phyloP scores from a whole-genome alignment of 2,797 vertebrate species.

The Halcyon leucocephala region DNA sequence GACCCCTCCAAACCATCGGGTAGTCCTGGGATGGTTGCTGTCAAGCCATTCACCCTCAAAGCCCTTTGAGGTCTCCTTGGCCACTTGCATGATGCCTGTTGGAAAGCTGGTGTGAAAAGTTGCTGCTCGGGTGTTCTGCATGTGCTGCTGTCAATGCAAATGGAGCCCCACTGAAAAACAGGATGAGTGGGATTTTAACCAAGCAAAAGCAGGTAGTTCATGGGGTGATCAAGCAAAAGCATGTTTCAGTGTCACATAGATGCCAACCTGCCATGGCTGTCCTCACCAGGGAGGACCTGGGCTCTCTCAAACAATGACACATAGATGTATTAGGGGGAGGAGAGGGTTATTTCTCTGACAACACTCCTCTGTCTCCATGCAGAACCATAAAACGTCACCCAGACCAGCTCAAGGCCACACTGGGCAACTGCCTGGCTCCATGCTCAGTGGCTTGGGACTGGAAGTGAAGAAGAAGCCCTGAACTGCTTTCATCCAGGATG shows the following conservation, averaged over 20 bases:
- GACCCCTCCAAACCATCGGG: not conserved
- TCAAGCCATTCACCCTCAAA: not conserved
- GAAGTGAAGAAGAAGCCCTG: not conserved
- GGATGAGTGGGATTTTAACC: not conserved
- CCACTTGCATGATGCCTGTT: not conserved
- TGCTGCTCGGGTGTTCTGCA: not conserved
- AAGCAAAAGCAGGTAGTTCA: not conserved
- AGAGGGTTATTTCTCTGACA: not conserved
- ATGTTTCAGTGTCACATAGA: accelerated
- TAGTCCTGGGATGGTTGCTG: not conserved
- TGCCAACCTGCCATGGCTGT: accelerated
- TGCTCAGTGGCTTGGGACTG: not conserved
- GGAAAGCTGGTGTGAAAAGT: not conserved
- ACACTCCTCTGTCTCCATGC: not conserved
- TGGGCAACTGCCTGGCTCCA: not conserved
- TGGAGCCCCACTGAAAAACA: not conserved
- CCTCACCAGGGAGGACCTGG: not conserved
- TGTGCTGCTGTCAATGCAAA: not conserved
- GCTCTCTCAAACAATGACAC: not conserved
- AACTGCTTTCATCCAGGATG: not conserved
- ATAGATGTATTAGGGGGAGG: not conserved
- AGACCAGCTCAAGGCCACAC: not conserved
- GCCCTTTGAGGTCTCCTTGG: not conserved
- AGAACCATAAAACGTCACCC: not conserved
- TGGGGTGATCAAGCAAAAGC: accelerated